phyloP scores from a whole-genome alignment of 2,797 vertebrate species.

The Capromys pilorides region DNA sequence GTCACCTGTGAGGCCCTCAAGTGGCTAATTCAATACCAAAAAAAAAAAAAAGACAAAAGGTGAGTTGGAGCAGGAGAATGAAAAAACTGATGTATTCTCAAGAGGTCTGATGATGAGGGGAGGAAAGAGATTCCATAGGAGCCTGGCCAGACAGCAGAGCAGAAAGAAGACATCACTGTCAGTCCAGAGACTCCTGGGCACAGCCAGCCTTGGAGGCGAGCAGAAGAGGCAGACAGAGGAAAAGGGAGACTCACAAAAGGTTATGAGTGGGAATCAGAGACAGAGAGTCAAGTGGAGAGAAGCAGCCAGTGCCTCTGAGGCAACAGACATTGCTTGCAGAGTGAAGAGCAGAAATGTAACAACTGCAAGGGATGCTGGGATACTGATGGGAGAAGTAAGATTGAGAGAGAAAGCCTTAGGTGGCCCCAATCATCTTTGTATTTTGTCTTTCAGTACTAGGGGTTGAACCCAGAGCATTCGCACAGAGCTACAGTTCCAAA shows the following conservation, averaged over 20 bases:
- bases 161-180: background rate
- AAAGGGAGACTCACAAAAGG: background rate
- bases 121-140: background rate
- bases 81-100: background rate
- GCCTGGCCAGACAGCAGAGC: too few species aligned
- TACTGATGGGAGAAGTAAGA: background rate
- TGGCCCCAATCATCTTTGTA: background rate
- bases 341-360: background rate
- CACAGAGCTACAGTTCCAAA: background rate
- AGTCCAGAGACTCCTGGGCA: background rate
- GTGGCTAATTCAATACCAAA: background rate
- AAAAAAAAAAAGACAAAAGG: rapidly evolving
- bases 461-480: background rate
- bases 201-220: too few species aligned
- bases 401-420: background rate
- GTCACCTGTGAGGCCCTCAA: background rate
- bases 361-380: background rate
- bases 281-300: background rate
- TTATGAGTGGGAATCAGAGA: rapidly evolving
- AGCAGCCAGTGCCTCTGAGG: background rate
- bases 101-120: background rate
- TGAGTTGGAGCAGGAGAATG: background rate
- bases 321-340: background rate
- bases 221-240: background rate
- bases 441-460: background rate